These are phyloP conservation scores for Protosalanx chinensis DNA, from an alignment of 2,797 vertebrate genomes.

Conservation along the genomic window DNA sequence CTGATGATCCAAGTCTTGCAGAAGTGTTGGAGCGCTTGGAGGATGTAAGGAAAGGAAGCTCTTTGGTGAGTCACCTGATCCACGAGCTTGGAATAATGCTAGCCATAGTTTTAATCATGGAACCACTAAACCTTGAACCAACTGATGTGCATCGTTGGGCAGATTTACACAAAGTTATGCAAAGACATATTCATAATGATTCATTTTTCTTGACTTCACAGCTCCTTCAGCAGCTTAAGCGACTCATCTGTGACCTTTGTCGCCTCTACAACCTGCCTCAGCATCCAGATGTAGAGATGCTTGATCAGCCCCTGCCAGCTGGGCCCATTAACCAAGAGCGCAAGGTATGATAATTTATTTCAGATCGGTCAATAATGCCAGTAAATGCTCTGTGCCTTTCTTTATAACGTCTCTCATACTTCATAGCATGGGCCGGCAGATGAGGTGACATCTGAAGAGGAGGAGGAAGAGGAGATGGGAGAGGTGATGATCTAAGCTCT, in stretches of 20 bases:
- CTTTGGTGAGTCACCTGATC: slow-evolving; percentile 74
- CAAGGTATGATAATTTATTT: slow-evolving; percentile 55
- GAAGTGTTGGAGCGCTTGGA: slow-evolving; percentile 93
- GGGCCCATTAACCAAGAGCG: slow-evolving; percentile 83
- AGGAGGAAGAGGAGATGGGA: slow-evolving; percentile 96
- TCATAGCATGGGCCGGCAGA: slow-evolving; percentile 77
- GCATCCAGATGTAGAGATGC: slow-evolving; percentile 98
- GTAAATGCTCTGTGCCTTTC: background rate
- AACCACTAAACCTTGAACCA: background rate
- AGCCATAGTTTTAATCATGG: background rate
- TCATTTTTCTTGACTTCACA: slow-evolving; percentile 45
- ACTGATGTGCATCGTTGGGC: background rate
- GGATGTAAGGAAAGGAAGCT: slow-evolving; percentile 92
- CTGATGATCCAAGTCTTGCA: slow-evolving; percentile 95
- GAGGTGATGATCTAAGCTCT: slow-evolving; percentile 71
- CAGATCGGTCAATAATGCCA: background rate
- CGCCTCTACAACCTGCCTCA: slow-evolving; percentile 97
- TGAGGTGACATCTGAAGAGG: slow-evolving; percentile 96
- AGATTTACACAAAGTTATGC: background rate
- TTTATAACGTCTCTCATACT: background rate
- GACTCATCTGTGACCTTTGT: slow-evolving; percentile 97
- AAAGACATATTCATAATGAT: background rate
- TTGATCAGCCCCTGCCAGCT: slow-evolving; percentile 93
- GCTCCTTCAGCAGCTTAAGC: slow-evolving; percentile 97
- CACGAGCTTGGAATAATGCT: background rate